Percentiles rank a stretch among this genome's conserved stretches.
Evolutionary conservation across 2,113 vertebrate species (phyloP).

Genomic region (Gambusia affinis): DNA sequence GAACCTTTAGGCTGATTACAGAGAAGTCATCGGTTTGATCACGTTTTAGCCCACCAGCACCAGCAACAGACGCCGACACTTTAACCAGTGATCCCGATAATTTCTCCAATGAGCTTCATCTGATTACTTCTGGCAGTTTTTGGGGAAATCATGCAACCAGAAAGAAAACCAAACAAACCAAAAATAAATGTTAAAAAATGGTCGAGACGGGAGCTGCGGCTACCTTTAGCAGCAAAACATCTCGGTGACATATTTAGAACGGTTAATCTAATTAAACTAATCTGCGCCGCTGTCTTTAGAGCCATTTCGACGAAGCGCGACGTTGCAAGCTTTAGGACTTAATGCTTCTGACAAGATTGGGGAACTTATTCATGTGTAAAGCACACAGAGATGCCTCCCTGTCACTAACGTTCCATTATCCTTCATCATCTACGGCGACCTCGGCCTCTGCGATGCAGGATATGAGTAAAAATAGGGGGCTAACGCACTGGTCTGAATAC

Average conservation of each 20-base stretch:
- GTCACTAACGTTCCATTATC: conserved; percentile 54
- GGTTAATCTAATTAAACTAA: not conserved
- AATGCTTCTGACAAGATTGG: conserved; percentile 45
- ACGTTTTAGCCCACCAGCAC: not conserved
- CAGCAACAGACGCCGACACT: not conserved
- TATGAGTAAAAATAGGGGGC: conserved; percentile 9
- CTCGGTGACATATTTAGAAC: not conserved
- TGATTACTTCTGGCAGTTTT: not conserved
- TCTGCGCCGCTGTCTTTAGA: not conserved
- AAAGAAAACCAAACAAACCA: not conserved
- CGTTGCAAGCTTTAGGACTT: conserved; percentile 24
- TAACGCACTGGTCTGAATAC: conserved; percentile 43
- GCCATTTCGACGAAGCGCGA: conserved; percentile 4
- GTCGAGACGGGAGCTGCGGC: not conserved
- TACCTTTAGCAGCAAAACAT: not conserved
- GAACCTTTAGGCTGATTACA: not conserved
- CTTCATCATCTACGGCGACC: conserved; percentile 27
- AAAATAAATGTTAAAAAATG: not conserved
- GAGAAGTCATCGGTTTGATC: not conserved
- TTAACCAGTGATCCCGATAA: not conserved
- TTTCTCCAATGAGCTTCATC: not conserved
- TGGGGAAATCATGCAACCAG: not conserved
- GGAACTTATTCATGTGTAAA: conserved; percentile 51
- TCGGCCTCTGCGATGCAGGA: conserved; percentile 17
- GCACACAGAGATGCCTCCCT: conserved; percentile 51